Base-by-base conservation (phyloP, 1,140 invertebrate species). In the Drosophila mojavensis region DNA sequence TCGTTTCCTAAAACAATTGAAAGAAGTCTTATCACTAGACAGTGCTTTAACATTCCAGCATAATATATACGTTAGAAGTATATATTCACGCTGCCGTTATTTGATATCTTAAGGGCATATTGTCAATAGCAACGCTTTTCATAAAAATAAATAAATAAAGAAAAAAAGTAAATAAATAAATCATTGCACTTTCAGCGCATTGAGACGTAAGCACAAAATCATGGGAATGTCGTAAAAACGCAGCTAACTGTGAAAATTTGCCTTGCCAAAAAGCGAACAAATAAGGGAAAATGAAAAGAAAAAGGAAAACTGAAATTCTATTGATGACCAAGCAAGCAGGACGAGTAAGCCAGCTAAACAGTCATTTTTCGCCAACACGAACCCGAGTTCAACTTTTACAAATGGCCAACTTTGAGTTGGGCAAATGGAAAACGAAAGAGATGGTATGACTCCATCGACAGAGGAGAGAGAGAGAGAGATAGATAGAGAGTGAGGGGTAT, bases 331-430 rank as follows among this genome's bases (percentile, higher is more conserved):
- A 45, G 59, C 65, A 70, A 56, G 58, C 74, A 74, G 64, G 59
- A 66, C 48, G 28, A 67, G 33, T 15, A 15, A 69, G 28, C 50
- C 65, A 61, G 20, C 55, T 30, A 67, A 72, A 55, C 62, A 71
- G 61, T 17, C 47, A 66, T 26, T 61, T 54, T 60, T 59, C 24
- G 13, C 56, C 28, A n/a, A 33, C 41, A 26, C 11, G n/a, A 55
- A 59, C 48, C 48, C 17, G 68, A 72, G 75, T 43, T 66, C 51
- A 76, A 76, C 75, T 76, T 76, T 74, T 79, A 73, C 76, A 77
- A 79, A 74, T 86, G 83, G 75, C 65, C 79, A 60, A 69, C 58
- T 69, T 84, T 78, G 54, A 64, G 82, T 77, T 64, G 61, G 70
- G 56, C 70, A 86, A 78, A 78, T 82, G 69, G 71, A 65, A 70